Evolutionary conservation across 53 echinoderm and acorn worm genomes (phyloP), one percentile per base, ranked within the genome.

Genomic region (Zoroaster sp.): DNA sequence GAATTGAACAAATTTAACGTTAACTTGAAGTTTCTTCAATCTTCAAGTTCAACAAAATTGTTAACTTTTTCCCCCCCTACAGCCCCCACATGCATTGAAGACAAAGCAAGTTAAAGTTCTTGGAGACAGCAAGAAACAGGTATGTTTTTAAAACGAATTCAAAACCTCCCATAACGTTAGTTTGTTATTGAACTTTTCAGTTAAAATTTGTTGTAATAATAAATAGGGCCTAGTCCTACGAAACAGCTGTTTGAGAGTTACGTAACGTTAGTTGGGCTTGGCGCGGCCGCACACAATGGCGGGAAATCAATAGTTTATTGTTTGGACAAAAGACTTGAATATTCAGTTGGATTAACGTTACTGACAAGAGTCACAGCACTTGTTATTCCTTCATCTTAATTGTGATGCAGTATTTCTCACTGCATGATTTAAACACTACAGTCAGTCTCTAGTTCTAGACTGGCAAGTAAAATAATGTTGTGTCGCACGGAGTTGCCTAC

Each of bases 101-200:
- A 18, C 76, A n/a, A 92, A 66, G 40, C 43, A 40, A 40, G 45
- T 87, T 7, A 89, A 85, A 63, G 79, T 88, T 37, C 91, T 96
- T n/a, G 96, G 96, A 52, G 94, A 94, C 31, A 77, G 85, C 4
- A 40, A 90, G 18, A 90, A 92, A 43, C 94, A 92, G 78, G 96
- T 96, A 87, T 94, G 92, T 35, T 35, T 21, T n/a, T 32, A 18
- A 10, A 25, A 51, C 17, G 0, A 5, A 36, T 67, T 37, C 25
- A 66, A 21, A 39, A 20, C 36, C 2, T 52, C 23, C 2, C 47
- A 52, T 72, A 23, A 13, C 75, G 23, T 43, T 71, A 13, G 4
- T 42, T 13, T 30, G 37, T 80, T 80, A 80, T 39, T 38, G 59
- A 80, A 65, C 5, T 33, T 65, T 59, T 59, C 80, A 30, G 80